A percentile compares a stretch with the other conserved stretches of the same genome.
Conservation (phyloP, 37 sponge, comb jelly and placozoan genomes). For the Hormiphora californensis region DNA sequence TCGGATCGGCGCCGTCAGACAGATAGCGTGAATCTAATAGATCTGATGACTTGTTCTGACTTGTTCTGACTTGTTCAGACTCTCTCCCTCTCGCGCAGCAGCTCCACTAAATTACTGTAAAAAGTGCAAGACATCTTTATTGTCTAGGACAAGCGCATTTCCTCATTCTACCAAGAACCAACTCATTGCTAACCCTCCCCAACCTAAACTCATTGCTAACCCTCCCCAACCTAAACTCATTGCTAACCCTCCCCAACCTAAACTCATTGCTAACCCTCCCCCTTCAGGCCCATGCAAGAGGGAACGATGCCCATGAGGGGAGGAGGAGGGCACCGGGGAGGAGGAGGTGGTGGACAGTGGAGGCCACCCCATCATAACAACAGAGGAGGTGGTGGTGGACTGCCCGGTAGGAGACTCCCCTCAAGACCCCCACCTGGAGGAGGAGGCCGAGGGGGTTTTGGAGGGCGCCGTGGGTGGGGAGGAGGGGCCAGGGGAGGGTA, state of each 20-base stretch:
- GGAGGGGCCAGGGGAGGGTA: neutral
- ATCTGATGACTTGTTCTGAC: too few species aligned
- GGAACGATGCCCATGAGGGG: too few species aligned
- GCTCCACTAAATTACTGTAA: too few species aligned
- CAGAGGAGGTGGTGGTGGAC: neutral
- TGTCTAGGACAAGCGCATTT: too few species aligned
- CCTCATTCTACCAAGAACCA: too few species aligned
- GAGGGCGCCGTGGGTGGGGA: conserved; percentile 16
- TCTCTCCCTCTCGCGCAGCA: conserved; percentile 41
- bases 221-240: neutral
- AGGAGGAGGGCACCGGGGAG: too few species aligned
- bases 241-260: neutral
- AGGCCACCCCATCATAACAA: neutral
- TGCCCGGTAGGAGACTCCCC: neutral
- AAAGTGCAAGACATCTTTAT: too few species aligned
- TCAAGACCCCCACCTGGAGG: neutral
- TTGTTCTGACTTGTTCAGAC: conserved; percentile 41
- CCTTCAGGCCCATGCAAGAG: too few species aligned
- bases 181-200: too few species aligned
- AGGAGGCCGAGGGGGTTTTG: neutral
- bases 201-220: too few species aligned
- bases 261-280: neutral
- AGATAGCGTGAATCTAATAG: too few species aligned
- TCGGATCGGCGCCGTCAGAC: too few species aligned
- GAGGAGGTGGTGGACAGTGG: neutral